Conservation (phyloP, 2,888 invertebrate species). For the Ectemnius continuus region DNA sequence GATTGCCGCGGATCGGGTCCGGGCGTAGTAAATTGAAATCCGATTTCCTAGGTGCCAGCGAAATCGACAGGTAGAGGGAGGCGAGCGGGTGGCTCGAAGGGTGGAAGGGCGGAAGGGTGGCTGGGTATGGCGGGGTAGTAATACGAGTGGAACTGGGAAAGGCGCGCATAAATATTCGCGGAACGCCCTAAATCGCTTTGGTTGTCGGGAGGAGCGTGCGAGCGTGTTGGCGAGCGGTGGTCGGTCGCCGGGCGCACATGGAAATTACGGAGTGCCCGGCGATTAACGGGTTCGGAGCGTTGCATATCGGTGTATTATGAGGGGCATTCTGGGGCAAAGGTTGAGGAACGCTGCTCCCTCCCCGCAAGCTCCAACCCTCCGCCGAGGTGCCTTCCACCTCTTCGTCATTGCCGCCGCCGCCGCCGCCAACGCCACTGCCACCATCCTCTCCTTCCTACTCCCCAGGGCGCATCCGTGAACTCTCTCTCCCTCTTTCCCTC, state of each 20-base stretch:
- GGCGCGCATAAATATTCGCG: conserved; percentile 53
- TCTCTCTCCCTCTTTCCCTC: conserved; percentile 13
- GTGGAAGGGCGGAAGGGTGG: too few relatives aligned
- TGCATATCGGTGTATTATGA: conserved; percentile 66
- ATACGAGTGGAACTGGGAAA: too few relatives aligned
- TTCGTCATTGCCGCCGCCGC: too few relatives aligned
- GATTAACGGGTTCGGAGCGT: conserved; percentile 69
- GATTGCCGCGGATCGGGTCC: too few relatives aligned
- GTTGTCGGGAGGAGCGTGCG: conserved; percentile 11
- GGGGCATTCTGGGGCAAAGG: conserved; percentile 76
- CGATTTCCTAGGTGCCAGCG: too few relatives aligned
- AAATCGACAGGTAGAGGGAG: background rate
- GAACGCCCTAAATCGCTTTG: conserved; percentile 58
- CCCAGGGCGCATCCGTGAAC: conserved; percentile 15
- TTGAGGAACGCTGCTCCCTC: conserved; percentile 73
- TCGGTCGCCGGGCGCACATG: conserved; percentile 41
- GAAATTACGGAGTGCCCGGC: conserved; percentile 62
- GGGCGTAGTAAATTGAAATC: too few relatives aligned
- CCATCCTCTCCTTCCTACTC: conserved; percentile 38
- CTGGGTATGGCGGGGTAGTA: too few relatives aligned
- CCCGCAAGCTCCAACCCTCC: conserved; percentile 55
- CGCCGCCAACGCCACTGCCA: too few relatives aligned
- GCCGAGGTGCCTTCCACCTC: conserved; percentile 38
- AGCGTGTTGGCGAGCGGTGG: too few relatives aligned
- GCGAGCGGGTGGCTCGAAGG: background rate